These are phyloP conservation scores for Agelastica alni DNA, from an alignment of 2,888 invertebrate species.

Conservation along the genomic window DNA sequence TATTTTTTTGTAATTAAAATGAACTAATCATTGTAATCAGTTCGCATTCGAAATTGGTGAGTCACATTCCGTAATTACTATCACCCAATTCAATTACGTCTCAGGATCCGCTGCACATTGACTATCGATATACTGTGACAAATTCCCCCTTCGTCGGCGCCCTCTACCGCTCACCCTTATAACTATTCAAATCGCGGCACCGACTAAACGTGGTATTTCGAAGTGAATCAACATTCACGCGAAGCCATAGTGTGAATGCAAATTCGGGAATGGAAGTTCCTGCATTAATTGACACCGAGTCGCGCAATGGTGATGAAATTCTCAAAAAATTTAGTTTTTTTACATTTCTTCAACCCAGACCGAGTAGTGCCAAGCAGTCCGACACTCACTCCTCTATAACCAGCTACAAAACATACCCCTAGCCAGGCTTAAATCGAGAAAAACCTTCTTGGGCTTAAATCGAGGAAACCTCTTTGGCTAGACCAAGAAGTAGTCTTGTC, in stretches of 20 bases:
- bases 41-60: constrained; percentile 10
- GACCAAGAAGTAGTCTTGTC: no score
- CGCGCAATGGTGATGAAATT: no score
- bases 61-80: constrained; percentile 21
- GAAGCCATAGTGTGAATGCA: constrained; percentile 28
- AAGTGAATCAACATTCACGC: constrained; percentile 25
- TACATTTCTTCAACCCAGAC: no score
- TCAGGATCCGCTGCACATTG: constrained; percentile 19
- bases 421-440: no score
- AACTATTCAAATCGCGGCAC: constrained; percentile 26
- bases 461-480: no score
- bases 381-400: no score
- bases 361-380: no score
- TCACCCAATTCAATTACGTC: constrained; percentile 16
- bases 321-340: no score
- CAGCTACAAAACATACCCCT: no score
- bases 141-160: constrained; percentile 9
- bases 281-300: constrained; percentile 35
- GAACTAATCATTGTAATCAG: no score
- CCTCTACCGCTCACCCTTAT: constrained; percentile 10
- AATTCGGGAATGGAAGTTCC: constrained; percentile 25
- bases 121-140: constrained; percentile 20
- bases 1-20: no score
- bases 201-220: constrained; percentile 26
- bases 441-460: no score